Evolutionary conservation across 2,888 invertebrate genomes (phyloP).

Genomic region (Spisula subtruncata): DNA sequence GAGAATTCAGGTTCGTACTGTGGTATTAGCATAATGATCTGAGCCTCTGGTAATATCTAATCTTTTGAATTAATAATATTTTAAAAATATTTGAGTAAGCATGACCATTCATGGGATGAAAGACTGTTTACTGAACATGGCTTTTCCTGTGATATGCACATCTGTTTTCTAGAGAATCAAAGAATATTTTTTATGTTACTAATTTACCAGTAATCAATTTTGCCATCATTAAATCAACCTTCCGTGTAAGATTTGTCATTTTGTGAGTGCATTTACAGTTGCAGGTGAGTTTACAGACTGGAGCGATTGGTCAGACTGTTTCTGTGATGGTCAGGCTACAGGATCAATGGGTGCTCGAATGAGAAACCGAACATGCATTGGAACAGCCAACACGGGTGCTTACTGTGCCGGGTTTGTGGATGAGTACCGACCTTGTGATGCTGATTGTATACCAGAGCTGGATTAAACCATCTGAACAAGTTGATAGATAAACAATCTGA

Average conservation of each 20-base stretch:
- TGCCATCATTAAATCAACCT: too few species aligned
- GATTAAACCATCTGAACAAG: background rate
- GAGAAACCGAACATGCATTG: slow-evolving; percentile 40
- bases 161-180: too few species aligned
- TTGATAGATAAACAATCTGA: too few species aligned
- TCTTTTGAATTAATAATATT: too few species aligned
- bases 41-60: too few species aligned
- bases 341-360: slow-evolving; percentile 38
- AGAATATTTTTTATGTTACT: too few species aligned
- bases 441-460: slow-evolving; percentile 32
- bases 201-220: too few species aligned
- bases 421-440: slow-evolving; percentile 4
- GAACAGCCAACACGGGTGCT: slow-evolving; percentile 13
- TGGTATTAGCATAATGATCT: background rate
- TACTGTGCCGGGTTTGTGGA: slow-evolving; percentile 25
- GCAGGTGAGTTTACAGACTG: slow-evolving; percentile 41
- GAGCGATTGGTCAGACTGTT: slow-evolving; percentile 62
- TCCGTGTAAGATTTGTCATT: too few species aligned
- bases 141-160: too few species aligned
- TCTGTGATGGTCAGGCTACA: slow-evolving; percentile 48
- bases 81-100: too few species aligned
- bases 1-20: background rate
- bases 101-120: too few species aligned
- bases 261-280: slow-evolving; percentile 38
- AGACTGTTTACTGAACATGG: too few species aligned